A percentile compares a stretch with the other conserved stretches of the same genome.
Evolutionary conservation across 1,140 invertebrate species (phyloP).

Genomic region (Drosophila pandora): DNA sequence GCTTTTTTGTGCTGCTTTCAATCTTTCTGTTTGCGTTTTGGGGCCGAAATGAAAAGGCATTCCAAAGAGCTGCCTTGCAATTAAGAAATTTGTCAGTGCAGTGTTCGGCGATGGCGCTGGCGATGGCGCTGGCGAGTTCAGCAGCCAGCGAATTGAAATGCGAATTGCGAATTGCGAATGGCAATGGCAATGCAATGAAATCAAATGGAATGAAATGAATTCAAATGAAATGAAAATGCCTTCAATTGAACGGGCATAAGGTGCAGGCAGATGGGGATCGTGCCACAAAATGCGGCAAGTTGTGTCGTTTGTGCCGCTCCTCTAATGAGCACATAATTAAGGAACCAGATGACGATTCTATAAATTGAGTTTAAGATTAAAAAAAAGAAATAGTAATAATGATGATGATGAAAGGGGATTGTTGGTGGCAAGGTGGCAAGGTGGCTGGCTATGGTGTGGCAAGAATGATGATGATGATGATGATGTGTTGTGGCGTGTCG

Average conservation of each 20-base stretch:
- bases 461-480: slow-evolving; percentile 5
- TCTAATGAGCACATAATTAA: slow-evolving; percentile 64
- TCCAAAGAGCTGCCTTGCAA: slow-evolving; percentile 64
- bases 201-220: slow-evolving; percentile 43
- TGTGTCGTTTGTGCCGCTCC: neutral
- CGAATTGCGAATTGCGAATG: slow-evolving; percentile 4
- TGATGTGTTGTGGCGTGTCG: slow-evolving; percentile 2
- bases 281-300: slow-evolving; percentile 14
- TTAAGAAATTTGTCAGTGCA: slow-evolving; percentile 79
- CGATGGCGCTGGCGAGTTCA: neutral
- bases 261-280: no score
- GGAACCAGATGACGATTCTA: slow-evolving; percentile 9
- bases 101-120: neutral
- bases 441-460: neutral
- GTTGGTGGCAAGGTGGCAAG: neutral
- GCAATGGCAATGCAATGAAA: neutral
- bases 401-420: neutral
- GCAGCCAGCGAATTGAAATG: slow-evolving; percentile 38
- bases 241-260: neutral
- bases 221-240: slow-evolving; percentile 61
- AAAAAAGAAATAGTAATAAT: neutral
- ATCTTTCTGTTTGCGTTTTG: slow-evolving; percentile 47
- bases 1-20: slow-evolving; percentile 24
- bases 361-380: slow-evolving; percentile 20
- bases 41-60: slow-evolving; percentile 55